These are phyloP conservation scores for Mionectes macconnelli DNA, from an alignment of 2,113 vertebrate genomes.

Conservation along the genomic window DNA sequence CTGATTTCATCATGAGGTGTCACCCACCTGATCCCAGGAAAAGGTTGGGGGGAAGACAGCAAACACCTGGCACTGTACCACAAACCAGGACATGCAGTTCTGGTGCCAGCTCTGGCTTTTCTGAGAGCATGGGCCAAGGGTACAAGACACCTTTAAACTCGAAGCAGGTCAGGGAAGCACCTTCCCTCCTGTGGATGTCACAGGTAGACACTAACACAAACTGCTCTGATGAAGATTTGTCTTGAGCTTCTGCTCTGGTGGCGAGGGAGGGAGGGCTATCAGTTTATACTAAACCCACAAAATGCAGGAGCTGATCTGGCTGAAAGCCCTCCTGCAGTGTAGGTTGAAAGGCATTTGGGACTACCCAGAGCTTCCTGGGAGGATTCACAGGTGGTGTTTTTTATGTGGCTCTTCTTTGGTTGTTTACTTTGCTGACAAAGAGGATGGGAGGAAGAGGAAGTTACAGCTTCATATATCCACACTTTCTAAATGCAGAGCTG, in stretches of 20 bases:
- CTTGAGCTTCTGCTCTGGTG: not conserved
- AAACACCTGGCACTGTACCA: not conserved
- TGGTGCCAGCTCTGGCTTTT: not conserved
- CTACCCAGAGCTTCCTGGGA: not conserved
- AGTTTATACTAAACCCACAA: not conserved
- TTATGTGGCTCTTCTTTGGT: not conserved
- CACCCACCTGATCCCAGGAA: not conserved
- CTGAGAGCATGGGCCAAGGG: not conserved
- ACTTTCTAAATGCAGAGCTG: constrained; percentile 54
- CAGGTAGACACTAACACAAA: not conserved
- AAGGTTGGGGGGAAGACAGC: not conserved
- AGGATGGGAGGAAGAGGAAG: not conserved
- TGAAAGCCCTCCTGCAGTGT: not conserved
- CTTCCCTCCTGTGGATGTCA: not conserved
- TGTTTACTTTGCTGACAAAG: constrained; percentile 8
- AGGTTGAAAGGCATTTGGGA: not conserved
- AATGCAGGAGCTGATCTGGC: not conserved
- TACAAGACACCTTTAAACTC: not conserved
- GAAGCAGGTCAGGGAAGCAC: not conserved
- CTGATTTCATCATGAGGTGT: not conserved
- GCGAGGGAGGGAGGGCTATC: not conserved
- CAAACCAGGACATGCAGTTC: not conserved
- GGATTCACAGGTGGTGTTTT: not conserved
- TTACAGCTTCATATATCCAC: constrained; percentile 31
- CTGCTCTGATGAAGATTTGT: not conserved